A percentile compares a stretch with the other conserved stretches of the same genome.
phyloP scores from a whole-genome alignment of 2,888 invertebrate genomes.

The Calameuta idolon region DNA sequence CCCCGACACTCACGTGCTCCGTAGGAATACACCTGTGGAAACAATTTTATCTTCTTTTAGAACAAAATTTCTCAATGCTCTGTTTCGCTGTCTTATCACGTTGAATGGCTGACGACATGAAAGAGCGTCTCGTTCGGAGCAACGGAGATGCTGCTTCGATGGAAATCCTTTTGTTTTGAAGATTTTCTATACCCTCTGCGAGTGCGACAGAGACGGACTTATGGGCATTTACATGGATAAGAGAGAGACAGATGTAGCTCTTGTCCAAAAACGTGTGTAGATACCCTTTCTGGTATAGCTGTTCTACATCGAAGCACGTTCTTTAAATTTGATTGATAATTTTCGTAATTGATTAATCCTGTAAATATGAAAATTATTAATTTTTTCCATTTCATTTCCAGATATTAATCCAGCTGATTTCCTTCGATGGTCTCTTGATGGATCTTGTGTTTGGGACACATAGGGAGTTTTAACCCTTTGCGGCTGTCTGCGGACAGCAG shows the following conservation, averaged over 20 bases:
- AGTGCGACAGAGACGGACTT: not conserved
- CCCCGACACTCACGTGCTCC: conserved; percentile 1
- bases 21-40: not conserved
- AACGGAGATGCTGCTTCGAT: not conserved
- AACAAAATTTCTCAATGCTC: not conserved
- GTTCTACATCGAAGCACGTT: not conserved
- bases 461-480: not conserved
- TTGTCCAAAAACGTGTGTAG: not conserved
- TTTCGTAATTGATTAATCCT: not conserved
- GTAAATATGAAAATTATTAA: not conserved
- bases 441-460: not conserved
- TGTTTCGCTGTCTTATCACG: not conserved
- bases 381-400: not conserved
- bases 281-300: not conserved
- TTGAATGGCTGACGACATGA: not conserved
- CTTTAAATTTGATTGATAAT: not conserved
- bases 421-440: not conserved
- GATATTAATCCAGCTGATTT: not conserved
- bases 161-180: not conserved
- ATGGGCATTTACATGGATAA: not conserved
- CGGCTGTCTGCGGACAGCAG: too few species aligned
- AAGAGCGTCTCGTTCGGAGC: not conserved
- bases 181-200: not conserved
- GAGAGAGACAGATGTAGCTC: too few species aligned
- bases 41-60: not conserved